These are phyloP conservation scores for Garra rufa DNA, from an alignment of 2,113 vertebrate genomes.

Conservation along the genomic window DNA sequence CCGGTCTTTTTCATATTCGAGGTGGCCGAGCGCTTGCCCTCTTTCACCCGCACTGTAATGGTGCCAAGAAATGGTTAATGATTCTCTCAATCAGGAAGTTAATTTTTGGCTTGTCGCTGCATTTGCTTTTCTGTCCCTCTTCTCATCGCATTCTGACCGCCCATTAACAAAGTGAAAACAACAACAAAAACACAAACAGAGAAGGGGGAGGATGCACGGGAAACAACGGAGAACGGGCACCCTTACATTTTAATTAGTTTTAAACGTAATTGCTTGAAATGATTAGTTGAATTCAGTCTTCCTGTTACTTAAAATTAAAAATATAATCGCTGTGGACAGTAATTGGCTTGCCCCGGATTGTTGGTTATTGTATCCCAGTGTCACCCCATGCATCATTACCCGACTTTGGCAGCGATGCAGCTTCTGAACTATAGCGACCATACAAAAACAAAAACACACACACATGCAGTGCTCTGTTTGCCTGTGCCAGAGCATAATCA, in stretches of 20 bases:
- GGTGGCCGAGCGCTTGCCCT: constrained; percentile 12
- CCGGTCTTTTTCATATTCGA: constrained; percentile 3
- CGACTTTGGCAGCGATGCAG: constrained; percentile 42
- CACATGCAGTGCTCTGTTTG: constrained; percentile 45
- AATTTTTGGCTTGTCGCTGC: constrained; percentile 51
- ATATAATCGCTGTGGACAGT: constrained; percentile 55
- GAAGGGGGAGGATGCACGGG: neutral
- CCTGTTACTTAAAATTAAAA: constrained; percentile 56
- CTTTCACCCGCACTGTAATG: constrained; percentile 35
- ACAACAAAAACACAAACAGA: constrained; percentile 57
- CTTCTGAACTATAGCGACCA: constrained; percentile 52
- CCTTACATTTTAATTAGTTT: constrained; percentile 66
- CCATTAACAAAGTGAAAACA: constrained; percentile 54
- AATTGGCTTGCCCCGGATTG: constrained; percentile 56
- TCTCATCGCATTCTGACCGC: constrained; percentile 33
- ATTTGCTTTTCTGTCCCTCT: constrained; percentile 48
- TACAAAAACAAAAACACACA: constrained; percentile 47
- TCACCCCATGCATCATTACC: constrained; percentile 56
- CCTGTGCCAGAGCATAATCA: constrained; percentile 53
- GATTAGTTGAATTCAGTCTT: constrained; percentile 55
- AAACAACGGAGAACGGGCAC: constrained; percentile 55
- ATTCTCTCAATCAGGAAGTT: constrained; percentile 68
- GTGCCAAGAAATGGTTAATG: constrained; percentile 69
- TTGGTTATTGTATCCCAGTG: constrained; percentile 53
- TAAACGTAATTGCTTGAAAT: constrained; percentile 57